Percentiles rank a stretch among this genome's conserved stretches.
These are phyloP conservation scores for Serripes groenlandicus DNA, from an alignment of 2,888 invertebrate species.

Conservation along the genomic window DNA sequence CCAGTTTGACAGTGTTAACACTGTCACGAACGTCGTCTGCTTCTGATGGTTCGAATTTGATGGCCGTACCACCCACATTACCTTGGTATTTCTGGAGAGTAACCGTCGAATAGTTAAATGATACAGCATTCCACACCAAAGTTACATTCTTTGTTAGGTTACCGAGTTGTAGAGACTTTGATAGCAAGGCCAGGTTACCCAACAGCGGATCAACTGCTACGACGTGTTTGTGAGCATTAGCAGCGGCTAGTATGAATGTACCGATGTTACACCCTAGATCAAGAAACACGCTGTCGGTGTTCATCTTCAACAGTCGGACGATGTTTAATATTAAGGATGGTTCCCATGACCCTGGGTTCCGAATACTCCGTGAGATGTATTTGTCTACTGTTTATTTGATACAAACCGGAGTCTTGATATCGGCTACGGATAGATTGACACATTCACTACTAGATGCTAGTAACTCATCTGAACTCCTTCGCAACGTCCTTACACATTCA, in stretches of 20 bases:
- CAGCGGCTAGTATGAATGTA: constrained; percentile 35
- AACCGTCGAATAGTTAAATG: constrained; percentile 30
- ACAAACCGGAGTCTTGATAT: constrained; percentile 36
- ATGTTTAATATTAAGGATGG: constrained; percentile 22
- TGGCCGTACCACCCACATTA: constrained; percentile 62
- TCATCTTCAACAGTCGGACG: not conserved
- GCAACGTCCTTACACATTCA: not conserved
- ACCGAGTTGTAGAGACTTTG: constrained; percentile 39
- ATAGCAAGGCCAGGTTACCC: constrained; percentile 34
- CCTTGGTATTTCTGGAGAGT: constrained; percentile 22
- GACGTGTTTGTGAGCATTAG: constrained; percentile 29
- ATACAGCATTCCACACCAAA: constrained; percentile 58
- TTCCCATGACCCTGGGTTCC: constrained; percentile 42
- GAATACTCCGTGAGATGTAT: constrained; percentile 23
- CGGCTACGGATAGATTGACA: constrained; percentile 1
- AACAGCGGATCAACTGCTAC: constrained; percentile 50
- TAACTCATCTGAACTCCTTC: not conserved
- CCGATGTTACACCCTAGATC: constrained; percentile 58
- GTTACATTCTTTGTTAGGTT: constrained; percentile 39
- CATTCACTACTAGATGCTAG: not conserved
- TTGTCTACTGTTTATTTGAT: constrained; percentile 32
- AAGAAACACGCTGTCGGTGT: constrained; percentile 28
- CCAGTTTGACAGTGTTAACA: constrained; percentile 24
- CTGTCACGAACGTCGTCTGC: not conserved
- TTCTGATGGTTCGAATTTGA: not conserved